A percentile compares a stretch with the other conserved stretches of the same genome.
Evolutionary conservation across 2,113 vertebrate genomes (phyloP).

Genomic region (Rostratula benghalensis): DNA sequence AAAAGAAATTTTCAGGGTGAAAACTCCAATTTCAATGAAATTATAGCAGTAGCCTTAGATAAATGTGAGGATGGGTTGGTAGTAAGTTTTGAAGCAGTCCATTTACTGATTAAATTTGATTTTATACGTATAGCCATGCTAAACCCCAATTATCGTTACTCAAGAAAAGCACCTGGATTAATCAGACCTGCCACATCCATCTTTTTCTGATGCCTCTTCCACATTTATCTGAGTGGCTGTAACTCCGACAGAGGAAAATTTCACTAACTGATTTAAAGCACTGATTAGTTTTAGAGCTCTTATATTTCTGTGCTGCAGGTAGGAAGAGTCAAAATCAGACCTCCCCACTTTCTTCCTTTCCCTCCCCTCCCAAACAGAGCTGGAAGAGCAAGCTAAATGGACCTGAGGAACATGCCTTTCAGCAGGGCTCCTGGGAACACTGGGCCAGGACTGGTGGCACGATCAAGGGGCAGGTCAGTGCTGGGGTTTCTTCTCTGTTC

Average conservation of each 20-base stretch:
- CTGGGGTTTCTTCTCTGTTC: neutral
- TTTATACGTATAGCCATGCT: conserved; percentile 58
- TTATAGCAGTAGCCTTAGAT: conserved; percentile 63
- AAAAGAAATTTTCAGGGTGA: conserved; percentile 57
- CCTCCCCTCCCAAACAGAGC: neutral
- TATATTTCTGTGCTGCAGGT: neutral
- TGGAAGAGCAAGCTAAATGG: fast-evolving
- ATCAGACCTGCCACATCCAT: conserved; percentile 67
- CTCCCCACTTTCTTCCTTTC: neutral
- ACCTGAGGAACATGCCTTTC: neutral
- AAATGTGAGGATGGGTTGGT: conserved; percentile 61
- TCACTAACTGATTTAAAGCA: conserved; percentile 15
- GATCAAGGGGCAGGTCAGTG: neutral
- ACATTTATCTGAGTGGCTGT: conserved; percentile 11
- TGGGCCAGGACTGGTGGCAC: neutral
- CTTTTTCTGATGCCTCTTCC: conserved; percentile 58
- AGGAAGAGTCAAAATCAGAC: neutral
- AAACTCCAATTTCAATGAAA: conserved; percentile 63
- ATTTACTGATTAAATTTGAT: conserved; percentile 75
- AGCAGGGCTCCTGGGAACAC: neutral
- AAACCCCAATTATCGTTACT: conserved; percentile 66
- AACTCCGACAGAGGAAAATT: conserved; percentile 19
- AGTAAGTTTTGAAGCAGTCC: conserved; percentile 68
- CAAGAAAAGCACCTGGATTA: conserved; percentile 64
- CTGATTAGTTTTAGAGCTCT: conserved; percentile 15